Evolutionary conservation across 2,888 invertebrate species (phyloP).

Genomic region (Cylloceria caligata): DNA sequence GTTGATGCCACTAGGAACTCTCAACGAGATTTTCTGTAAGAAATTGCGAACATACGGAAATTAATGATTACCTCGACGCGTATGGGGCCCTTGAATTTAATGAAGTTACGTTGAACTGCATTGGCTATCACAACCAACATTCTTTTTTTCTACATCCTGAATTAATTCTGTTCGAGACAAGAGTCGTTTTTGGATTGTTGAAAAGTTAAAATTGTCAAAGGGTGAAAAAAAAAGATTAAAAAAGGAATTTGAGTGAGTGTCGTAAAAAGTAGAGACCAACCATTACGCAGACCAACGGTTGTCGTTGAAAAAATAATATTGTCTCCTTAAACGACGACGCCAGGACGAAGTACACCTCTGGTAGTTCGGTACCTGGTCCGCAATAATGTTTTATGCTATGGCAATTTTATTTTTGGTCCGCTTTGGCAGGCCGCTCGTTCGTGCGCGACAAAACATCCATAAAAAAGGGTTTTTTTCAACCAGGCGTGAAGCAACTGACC

Average conservation of each 20-base stretch:
- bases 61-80: background rate
- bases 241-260: slow-evolving; percentile 30
- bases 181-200: slow-evolving; percentile 9
- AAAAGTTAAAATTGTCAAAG: slow-evolving; percentile 44
- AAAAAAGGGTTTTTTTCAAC: slow-evolving; percentile 68
- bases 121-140: background rate
- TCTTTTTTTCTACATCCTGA: background rate
- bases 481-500: slow-evolving; percentile 44
- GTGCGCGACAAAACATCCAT: slow-evolving; percentile 62
- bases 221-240: slow-evolving; percentile 30
- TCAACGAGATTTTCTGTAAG: slow-evolving; percentile 44
- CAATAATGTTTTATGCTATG: slow-evolving; percentile 67
- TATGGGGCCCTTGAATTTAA: background rate
- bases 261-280: slow-evolving; percentile 46
- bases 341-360: background rate
- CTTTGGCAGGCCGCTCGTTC: slow-evolving; percentile 54
- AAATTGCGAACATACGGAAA: slow-evolving; percentile 7
- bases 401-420: slow-evolving; percentile 66
- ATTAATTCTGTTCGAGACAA: background rate
- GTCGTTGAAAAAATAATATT: slow-evolving; percentile 50
- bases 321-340: slow-evolving; percentile 37
- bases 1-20: slow-evolving; percentile 54
- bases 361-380: slow-evolving; percentile 23
- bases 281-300: slow-evolving; percentile 45
- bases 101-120: background rate